Base-by-base conservation (phyloP, 2,113 vertebrate species). In the Lepidothrix coronata region DNA sequence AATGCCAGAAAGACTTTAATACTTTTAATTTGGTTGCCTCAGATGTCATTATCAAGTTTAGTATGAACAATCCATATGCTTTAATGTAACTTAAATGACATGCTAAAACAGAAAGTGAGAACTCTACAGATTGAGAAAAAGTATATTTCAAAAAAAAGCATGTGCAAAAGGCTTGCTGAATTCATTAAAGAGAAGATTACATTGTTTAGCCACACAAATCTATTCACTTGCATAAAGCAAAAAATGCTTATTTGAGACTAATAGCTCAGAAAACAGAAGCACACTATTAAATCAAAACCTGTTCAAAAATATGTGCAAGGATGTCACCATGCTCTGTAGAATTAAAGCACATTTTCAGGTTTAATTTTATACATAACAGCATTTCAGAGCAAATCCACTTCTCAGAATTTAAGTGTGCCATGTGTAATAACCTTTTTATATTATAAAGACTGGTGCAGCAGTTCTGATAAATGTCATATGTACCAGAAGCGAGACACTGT, bases 361-460 rank as follows among this genome's bases (percentile, higher is more conserved):
- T 2, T 25, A 49, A 4, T 73, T 76, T 73, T 76, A 46, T 41
- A 37, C 3, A 1, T 52, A 44, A 52, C 33, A 66, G 14, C 23
- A 58, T 79, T 93, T 55, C 54, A 55, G 43, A 86, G 30, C 18
- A 77, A 66, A n/a, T 52, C 14, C 0, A 2, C 9, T 66, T 88
- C 39, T 22, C 33, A 52, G 27, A 71, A 63, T 81, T 39, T 35
- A 30, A 16, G 62, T 13, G 3, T 48, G 5, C 27, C 28, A 39
- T 2, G 2, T 2, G 1, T 27, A 48, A 1, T 46, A 48, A 55
- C 10, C 8, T 17, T 55, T n/a, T 39, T 54, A 8, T 48, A 2
- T 75, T 39, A 21, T 55, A 46, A 71, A 48, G 58, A 8, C 11
- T 78, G 39, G 5, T 77, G 18, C 25, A n/a, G 18, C 23, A 68